phyloP scores from a whole-genome alignment of 2,113 vertebrate genomes.

The Labeo rohita region DNA sequence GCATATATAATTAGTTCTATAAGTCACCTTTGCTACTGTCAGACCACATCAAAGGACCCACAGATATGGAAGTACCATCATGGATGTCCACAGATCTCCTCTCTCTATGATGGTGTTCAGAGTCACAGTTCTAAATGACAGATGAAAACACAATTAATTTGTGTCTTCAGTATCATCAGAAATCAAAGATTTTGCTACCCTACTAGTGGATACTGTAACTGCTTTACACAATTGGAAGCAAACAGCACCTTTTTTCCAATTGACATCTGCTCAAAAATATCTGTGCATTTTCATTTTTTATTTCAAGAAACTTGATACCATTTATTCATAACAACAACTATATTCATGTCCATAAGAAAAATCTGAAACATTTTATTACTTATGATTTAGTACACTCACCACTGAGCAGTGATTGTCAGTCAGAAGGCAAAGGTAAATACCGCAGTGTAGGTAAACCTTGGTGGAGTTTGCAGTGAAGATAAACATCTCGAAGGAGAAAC shows the following conservation, averaged over 20 bases:
- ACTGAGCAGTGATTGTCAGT: background rate
- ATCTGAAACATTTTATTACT: background rate
- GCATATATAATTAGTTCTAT: background rate
- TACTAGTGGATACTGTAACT: background rate
- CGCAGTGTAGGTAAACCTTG: constrained; percentile 9
- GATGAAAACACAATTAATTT: background rate
- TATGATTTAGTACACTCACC: background rate
- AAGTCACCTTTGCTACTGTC: constrained; percentile 20
- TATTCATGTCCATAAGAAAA: background rate
- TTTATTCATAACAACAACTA: background rate
- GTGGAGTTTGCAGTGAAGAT: constrained; percentile 11
- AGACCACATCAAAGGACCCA: constrained; percentile 57
- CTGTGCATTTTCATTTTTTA: background rate
- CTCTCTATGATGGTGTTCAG: constrained; percentile 39
- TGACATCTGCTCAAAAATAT: background rate
- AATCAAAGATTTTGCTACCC: background rate
- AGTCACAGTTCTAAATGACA: constrained; percentile 59
- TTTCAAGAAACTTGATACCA: background rate
- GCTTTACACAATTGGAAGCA: background rate
- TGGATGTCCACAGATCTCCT: constrained; percentile 44
- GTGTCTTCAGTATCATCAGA: background rate
- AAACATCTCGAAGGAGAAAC: constrained; percentile 10
- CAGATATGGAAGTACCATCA: constrained; percentile 56
- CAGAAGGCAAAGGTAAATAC: constrained; percentile 9
- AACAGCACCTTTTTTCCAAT: background rate